Evolutionary conservation across 2,888 invertebrate genomes (phyloP), one percentile per base, ranked within the genome.

Genomic region (Crepidodera aurea): DNA sequence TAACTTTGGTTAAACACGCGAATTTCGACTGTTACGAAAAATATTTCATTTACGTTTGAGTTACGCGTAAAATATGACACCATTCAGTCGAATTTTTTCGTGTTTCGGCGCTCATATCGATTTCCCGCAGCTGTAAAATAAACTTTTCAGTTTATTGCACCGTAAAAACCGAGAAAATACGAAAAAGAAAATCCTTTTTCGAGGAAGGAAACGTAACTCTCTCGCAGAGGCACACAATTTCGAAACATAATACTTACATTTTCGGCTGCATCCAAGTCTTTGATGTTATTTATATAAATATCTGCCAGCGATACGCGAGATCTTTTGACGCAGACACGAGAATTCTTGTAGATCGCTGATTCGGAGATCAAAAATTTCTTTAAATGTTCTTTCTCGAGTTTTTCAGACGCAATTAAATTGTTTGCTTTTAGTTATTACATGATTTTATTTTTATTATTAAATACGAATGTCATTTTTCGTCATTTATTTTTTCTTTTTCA

Each of bases 201-300:
- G 15, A 6, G 27, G 16, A 10, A 48, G 48, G 16, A 48, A 48
- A 48, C 48, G 27, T 29, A 48, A 42, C 42, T 42, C 42, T 42
- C 18, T 6, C 27, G 13, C 46, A 46, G 27, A 22, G n/a, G 27
- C 8, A 27, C 29, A 48, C 48, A 25, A 29, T 48, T 48, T 13
- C 48, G 8, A 40, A 19, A 27, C 18, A 48, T 34, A 50, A 19
- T 57, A 83, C 88, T 87, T 78, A 95, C 94, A 80, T 90, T 90
- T 82, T 97, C 96, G 18, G 98, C 97, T 1, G 94, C 93, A 79
- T 76, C n/a, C n/a, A 96, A 82, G 80, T 98, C 95, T 77, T 96
- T 96, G 75, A 96, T 91, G 69, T 93, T 92, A 81, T 97, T 97
- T 68, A 98, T 95, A 81, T 96, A 96, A 76, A 98, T 94, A 79